Conservation (phyloP, 2,888 invertebrate genomes). For the Heliconius ethilla region DNA sequence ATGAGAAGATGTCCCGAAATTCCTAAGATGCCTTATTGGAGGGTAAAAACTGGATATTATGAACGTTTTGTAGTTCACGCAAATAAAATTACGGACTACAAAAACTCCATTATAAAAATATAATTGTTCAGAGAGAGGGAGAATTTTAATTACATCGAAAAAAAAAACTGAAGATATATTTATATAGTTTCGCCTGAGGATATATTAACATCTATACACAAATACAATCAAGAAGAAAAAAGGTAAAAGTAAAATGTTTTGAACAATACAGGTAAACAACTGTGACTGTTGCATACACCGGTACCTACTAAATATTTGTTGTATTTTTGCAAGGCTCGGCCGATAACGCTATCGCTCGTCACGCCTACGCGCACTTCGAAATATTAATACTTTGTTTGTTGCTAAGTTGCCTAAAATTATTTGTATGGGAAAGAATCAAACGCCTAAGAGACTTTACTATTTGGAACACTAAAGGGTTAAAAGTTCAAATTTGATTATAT, state of each 20-base stretch:
- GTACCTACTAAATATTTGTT: constrained; percentile 64
- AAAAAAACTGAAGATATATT: no score
- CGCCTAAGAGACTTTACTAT: neutral
- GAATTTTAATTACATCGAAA: no score
- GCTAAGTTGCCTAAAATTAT: constrained; percentile 66
- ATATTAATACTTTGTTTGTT: constrained; percentile 56
- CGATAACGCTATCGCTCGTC: constrained; percentile 76
- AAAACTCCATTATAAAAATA: no score
- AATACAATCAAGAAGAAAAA: neutral
- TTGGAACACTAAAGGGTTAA: neutral
- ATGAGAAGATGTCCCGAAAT: no score
- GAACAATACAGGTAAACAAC: constrained; percentile 41
- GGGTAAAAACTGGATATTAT: no score
- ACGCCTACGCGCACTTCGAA: constrained; percentile 68
- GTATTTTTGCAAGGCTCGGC: constrained; percentile 78
- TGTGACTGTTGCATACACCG: constrained; percentile 49
- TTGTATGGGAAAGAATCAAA: neutral
- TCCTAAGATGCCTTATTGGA: no score
- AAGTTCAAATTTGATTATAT: neutral
- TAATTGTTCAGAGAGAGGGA: no score
- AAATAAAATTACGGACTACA: no score
- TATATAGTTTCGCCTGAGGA: no score
- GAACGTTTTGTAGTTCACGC: no score
- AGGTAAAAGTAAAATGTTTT: neutral
- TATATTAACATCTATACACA: no score